Evolutionary conservation across 1,140 invertebrate species (phyloP).

Genomic region (Cotesia glomerata): DNA sequence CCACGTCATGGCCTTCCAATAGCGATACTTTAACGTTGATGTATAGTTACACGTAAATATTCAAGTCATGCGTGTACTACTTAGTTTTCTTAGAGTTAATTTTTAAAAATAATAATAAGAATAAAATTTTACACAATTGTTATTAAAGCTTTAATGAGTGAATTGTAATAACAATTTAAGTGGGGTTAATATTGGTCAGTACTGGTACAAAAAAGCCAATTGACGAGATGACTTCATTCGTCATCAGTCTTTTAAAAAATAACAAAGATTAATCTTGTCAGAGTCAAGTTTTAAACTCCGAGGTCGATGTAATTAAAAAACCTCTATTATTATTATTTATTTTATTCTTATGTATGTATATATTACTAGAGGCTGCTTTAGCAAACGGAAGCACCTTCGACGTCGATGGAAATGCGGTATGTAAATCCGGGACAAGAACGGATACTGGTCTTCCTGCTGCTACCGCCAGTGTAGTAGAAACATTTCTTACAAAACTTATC

Average conservation of each 20-base stretch:
- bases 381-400: conserved; percentile 50
- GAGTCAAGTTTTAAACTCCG: neutral
- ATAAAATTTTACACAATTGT: neutral
- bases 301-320: conserved; percentile 10
- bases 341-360: neutral
- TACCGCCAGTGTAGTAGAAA: neutral
- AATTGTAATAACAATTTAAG: conserved; percentile 18
- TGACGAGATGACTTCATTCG: conserved; percentile 12
- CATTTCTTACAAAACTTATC: conserved; percentile 10
- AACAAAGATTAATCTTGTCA: conserved; percentile 9
- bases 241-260: neutral
- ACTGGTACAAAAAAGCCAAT: conserved; percentile 2
- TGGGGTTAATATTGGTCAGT: conserved; percentile 13
- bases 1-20: conserved; percentile 31
- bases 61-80: conserved; percentile 3
- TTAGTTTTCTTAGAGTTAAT: neutral
- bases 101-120: neutral
- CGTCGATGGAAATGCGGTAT: conserved; percentile 59
- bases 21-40: conserved; percentile 20
- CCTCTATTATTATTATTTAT: neutral
- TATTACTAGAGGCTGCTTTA: conserved; percentile 14
- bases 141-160: neutral
- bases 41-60: conserved; percentile 10
- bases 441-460: conserved; percentile 57
- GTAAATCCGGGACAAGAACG: conserved; percentile 52